Conservation (phyloP, 2,888 invertebrate genomes). For the Lasius platythorax region DNA sequence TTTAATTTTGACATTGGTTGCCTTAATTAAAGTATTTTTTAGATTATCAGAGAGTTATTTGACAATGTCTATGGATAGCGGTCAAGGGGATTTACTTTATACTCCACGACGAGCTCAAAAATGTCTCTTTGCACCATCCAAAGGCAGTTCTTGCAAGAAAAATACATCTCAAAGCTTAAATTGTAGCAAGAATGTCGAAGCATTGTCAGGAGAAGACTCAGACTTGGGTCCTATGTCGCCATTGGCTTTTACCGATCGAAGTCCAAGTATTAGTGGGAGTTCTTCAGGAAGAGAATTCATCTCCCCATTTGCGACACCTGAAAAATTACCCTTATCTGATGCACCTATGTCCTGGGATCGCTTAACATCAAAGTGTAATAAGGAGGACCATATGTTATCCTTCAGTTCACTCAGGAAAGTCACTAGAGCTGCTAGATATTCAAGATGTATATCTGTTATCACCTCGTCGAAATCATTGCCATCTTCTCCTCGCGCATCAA, state of each 20-base stretch:
- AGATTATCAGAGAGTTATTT: background rate
- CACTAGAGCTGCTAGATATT: constrained; percentile 74
- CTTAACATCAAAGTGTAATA: constrained; percentile 60
- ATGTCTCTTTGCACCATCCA: constrained; percentile 69
- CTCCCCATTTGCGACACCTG: constrained; percentile 77
- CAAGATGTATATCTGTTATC: constrained; percentile 65
- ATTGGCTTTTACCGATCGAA: constrained; percentile 76
- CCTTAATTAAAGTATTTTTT: background rate
- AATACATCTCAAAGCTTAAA: constrained; percentile 69
- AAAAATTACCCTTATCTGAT: constrained; percentile 58
- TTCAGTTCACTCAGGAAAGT: constrained; percentile 75
- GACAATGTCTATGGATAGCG: constrained; percentile 75
- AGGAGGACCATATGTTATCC: constrained; percentile 62
- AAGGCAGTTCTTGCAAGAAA: constrained; percentile 74
- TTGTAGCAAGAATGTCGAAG: constrained; percentile 6
- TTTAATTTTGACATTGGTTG: background rate
- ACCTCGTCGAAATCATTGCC: constrained; percentile 63
- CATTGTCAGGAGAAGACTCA: constrained; percentile 79
- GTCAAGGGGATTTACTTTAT: constrained; percentile 68
- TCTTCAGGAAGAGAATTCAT: constrained; percentile 76
- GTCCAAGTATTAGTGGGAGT: constrained; percentile 70
- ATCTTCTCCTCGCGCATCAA: constrained; percentile 58
- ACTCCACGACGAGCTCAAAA: constrained; percentile 78
- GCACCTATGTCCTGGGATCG: constrained; percentile 71
- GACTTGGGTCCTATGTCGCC: constrained; percentile 83